Evolutionary conservation across 2,888 invertebrate species (phyloP), one percentile per base, ranked within the genome.

Genomic region (Oscheius sp.): DNA sequence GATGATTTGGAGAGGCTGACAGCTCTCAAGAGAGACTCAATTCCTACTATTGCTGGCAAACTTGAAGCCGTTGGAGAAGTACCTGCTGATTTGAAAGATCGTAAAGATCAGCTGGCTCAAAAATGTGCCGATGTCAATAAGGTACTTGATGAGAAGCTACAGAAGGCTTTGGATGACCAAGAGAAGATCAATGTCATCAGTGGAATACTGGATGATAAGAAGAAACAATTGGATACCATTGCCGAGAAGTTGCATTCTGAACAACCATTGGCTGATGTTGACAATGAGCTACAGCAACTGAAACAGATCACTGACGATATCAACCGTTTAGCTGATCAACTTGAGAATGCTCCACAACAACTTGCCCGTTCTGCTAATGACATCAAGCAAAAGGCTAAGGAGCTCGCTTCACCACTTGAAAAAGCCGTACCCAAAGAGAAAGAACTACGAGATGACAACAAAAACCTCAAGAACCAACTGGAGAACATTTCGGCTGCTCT

Each of bases 161-260:
- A 23, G 69, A 76, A 80, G 63, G 76, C 80, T 35, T 56, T 80
- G 41, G 75, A 78, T 59, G 73, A 58, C 64, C 49, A 70, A 55
- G 72, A 43, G 64, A 72, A 46, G 68, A 53, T 49, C 29, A 58
- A 66, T 27, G 72, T 72, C 18, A 2, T 59, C 12, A 21, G 35
- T 45, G 55, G 69, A 18, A 58, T 76, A 43, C 59, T 72, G 25
- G 74, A 73, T 23, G 73, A 66, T 9, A 66, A 66, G 21, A 66
- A 66, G 66, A 66, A 49, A 9, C 58, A 43, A 53, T 23, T 56
- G 72, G 76, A 63, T 52, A 72, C 61, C 69, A 58, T 52, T 74
- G 71, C 76, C 53, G 73, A 73, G 21, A 73, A 75, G 61, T 73
- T 77, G 3, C 52, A 63, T n/a, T 21, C 25, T 45, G 63, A 27